Percentiles rank a stretch among this genome's conserved stretches.
Evolutionary conservation across 2,797 vertebrate species (phyloP).

Genomic region (Steatocranus sp.): DNA sequence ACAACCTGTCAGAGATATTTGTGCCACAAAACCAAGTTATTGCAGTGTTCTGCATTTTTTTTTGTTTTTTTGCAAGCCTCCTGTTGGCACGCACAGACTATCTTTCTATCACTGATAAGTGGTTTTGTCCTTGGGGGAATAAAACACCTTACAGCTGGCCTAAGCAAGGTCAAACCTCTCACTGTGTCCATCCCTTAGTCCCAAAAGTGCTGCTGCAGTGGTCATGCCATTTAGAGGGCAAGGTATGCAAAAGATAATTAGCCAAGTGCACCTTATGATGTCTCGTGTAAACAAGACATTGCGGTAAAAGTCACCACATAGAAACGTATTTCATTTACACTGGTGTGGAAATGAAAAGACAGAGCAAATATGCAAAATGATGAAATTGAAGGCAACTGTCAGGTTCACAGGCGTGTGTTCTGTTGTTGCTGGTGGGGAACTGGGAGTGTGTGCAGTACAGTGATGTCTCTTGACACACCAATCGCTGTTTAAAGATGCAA

Average conservation of each 20-base stretch:
- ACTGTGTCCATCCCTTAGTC: constrained; percentile 27
- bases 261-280: neutral
- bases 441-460: constrained; percentile 3
- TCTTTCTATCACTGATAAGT: constrained; percentile 49
- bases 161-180: constrained; percentile 50
- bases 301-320: neutral
- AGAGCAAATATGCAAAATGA: constrained; percentile 26
- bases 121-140: constrained; percentile 46
- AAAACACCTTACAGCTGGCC: constrained; percentile 40
- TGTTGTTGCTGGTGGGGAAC: neutral
- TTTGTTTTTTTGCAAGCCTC: neutral
- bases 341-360: neutral
- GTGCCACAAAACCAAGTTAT: neutral
- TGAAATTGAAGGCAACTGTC: constrained; percentile 61
- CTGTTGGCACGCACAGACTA: constrained; percentile 2
- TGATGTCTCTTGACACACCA: constrained; percentile 31
- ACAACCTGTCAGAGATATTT: neutral
- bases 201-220: constrained; percentile 36
- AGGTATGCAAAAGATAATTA: constrained; percentile 26
- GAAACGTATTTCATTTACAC: neutral
- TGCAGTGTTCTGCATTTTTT: constrained; percentile 12
- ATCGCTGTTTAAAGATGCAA: constrained; percentile 50
- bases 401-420: neutral
- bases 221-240: constrained; percentile 39
- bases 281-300: constrained; percentile 5